Conservation (phyloP, 2,797 vertebrate genomes). For the Lepilemur ruficaudatus region DNA sequence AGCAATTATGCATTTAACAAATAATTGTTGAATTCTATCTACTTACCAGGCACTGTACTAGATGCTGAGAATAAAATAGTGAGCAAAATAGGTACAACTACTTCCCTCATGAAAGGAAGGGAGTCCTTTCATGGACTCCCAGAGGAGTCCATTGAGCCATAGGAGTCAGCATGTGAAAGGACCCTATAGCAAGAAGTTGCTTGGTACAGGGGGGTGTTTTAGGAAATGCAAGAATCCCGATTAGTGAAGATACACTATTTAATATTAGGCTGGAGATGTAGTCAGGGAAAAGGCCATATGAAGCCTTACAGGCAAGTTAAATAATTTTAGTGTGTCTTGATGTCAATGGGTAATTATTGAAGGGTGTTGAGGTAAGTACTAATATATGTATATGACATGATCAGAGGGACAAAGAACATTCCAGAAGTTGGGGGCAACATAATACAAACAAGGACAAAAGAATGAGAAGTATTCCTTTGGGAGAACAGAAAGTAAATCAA, state of each 20-base stretch:
- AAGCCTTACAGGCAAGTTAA: not conserved
- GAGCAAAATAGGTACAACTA: not conserved
- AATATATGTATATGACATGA: not conserved
- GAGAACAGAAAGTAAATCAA: not conserved
- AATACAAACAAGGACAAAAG: not conserved
- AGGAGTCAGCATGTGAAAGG: not conserved
- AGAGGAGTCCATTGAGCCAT: not conserved
- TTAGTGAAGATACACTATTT: not conserved
- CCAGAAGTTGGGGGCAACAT: not conserved
- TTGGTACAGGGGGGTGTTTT: not conserved
- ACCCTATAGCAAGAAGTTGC: not conserved
- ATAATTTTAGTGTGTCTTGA: not conserved
- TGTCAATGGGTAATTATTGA: not conserved
- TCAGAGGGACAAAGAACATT: not conserved
- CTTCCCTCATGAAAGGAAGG: not conserved
- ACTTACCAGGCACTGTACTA: not conserved
- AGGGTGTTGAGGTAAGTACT: not conserved
- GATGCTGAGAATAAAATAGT: not conserved
- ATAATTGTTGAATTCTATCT: not conserved
- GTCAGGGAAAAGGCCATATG: not conserved
- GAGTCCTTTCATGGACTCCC: too few species aligned
- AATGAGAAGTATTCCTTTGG: not conserved
- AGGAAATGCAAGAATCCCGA: not conserved
- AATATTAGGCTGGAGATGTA: not conserved
- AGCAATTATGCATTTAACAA: not conserved